These are phyloP conservation scores for Spodoptera littoralis DNA, from an alignment of 2,888 invertebrate species.

Conservation along the genomic window DNA sequence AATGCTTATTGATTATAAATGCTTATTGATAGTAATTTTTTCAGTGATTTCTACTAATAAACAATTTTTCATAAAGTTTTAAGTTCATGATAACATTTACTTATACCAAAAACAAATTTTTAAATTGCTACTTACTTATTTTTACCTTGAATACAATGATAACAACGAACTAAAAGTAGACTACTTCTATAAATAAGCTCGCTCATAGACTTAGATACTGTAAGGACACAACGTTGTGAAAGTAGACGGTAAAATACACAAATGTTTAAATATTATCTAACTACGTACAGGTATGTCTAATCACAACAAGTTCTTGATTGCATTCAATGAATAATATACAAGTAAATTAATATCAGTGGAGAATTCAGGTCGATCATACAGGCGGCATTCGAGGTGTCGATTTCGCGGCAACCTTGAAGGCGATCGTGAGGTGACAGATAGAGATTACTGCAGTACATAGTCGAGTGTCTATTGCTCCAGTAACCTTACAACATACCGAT, in stretches of 20 bases:
- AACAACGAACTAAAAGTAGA: constrained; percentile 36
- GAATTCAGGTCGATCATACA: constrained; percentile 72
- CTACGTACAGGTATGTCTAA: constrained; percentile 27
- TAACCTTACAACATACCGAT: constrained; percentile 69
- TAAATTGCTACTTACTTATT: background rate
- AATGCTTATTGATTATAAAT: constrained; percentile 6
- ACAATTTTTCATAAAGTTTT: background rate
- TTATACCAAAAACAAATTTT: no score
- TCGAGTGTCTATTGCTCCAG: constrained; percentile 55
- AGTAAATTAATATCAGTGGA: constrained; percentile 64
- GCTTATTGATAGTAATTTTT: background rate
- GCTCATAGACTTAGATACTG: constrained; percentile 38
- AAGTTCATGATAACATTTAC: no score
- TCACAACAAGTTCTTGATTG: constrained; percentile 53
- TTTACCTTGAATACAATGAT: constrained; percentile 34
- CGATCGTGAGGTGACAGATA: constrained; percentile 74
- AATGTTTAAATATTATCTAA: constrained; percentile 61
- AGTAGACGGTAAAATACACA: constrained; percentile 57
- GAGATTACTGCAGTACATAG: constrained; percentile 68
- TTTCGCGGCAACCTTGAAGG: constrained; percentile 81
- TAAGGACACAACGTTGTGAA: constrained; percentile 68
- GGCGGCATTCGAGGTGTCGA: constrained; percentile 73
- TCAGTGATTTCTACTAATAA: background rate
- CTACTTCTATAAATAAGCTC: constrained; percentile 46
- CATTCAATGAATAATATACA: constrained; percentile 61